phyloP scores from a whole-genome alignment of 1,140 invertebrate species.

The Thaumatotibia leucotreta region DNA sequence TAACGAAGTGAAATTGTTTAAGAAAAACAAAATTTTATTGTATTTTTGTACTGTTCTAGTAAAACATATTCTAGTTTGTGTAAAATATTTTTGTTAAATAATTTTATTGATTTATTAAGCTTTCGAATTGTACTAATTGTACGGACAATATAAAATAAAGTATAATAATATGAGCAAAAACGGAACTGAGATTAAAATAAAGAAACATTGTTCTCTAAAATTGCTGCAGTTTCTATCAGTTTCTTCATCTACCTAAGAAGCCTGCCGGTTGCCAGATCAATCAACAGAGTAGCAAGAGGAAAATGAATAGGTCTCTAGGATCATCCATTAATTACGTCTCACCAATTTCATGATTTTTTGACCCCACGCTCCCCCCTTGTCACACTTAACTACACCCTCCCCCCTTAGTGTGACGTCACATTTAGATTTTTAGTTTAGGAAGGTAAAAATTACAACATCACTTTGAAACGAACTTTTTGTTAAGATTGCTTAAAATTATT shows the following conservation, averaged over 20 bases:
- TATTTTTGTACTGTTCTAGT: conserved; percentile 59
- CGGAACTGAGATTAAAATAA: conserved; percentile 3
- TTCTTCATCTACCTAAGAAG: not conserved
- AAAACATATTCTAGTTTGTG: conserved; percentile 39
- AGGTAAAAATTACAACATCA: too few species aligned
- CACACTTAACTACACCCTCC: too few species aligned
- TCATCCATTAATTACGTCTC: too few species aligned
- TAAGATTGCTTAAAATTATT: too few species aligned
- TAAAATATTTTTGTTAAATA: conserved; percentile 51
- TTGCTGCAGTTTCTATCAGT: not conserved
- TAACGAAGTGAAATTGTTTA: conserved; percentile 35
- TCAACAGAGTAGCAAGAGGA: too few species aligned
- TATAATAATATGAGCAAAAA: not conserved
- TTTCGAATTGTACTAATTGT: conserved; percentile 14
- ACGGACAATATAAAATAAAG: not conserved
- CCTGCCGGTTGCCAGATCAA: too few species aligned
- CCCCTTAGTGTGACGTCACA: too few species aligned
- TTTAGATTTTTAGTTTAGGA: too few species aligned
- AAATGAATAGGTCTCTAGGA: too few species aligned
- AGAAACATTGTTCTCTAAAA: not conserved
- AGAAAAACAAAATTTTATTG: conserved; percentile 43
- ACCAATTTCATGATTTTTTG: too few species aligned
- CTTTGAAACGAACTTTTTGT: too few species aligned
- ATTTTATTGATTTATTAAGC: conserved; percentile 31
- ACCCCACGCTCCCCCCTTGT: too few species aligned